These are phyloP conservation scores for Microplitis demolitor DNA, from an alignment of 1,140 invertebrate genomes.

Conservation along the genomic window DNA sequence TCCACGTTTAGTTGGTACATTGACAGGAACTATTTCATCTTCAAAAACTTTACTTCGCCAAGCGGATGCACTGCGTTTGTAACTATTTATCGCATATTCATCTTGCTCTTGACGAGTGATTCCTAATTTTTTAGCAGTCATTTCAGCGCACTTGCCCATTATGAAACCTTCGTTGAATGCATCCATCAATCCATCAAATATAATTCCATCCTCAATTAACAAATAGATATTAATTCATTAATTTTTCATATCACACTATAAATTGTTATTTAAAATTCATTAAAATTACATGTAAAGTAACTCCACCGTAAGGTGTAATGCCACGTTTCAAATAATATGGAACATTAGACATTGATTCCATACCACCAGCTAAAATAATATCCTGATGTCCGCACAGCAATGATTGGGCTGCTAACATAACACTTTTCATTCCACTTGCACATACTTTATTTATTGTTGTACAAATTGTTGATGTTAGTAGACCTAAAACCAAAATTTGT, in stretches of 20 bases:
- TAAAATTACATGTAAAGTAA: constrained; percentile 70
- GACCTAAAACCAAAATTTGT: constrained; percentile 59
- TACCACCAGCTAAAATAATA: constrained; percentile 90
- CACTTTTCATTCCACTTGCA: constrained; percentile 96
- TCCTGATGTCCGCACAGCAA: constrained; percentile 84
- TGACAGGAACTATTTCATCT: constrained; percentile 86
- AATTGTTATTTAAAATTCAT: no score
- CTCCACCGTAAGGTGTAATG: constrained; percentile 89
- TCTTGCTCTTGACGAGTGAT: constrained; percentile 92
- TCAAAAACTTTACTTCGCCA: constrained; percentile 80
- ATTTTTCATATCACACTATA: no score
- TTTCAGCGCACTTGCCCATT: constrained; percentile 99
- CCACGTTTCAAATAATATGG: constrained; percentile 93
- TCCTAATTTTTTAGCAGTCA: constrained; percentile 90
- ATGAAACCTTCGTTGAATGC: constrained; percentile 94
- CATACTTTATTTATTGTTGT: constrained; percentile 99
- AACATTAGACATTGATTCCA: constrained; percentile 99
- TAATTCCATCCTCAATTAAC: constrained; percentile 83
- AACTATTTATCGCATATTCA: constrained; percentile 91
- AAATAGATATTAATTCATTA: no score
- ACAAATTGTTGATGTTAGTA: constrained; percentile 86
- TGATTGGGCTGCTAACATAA: constrained; percentile 91
- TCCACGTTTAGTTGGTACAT: constrained; percentile 79
- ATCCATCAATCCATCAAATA: constrained; percentile 95
- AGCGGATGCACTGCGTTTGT: constrained; percentile 85